These are phyloP conservation scores for Catharus minimus DNA, from an alignment of 2,113 vertebrate genomes.

Conservation along the genomic window DNA sequence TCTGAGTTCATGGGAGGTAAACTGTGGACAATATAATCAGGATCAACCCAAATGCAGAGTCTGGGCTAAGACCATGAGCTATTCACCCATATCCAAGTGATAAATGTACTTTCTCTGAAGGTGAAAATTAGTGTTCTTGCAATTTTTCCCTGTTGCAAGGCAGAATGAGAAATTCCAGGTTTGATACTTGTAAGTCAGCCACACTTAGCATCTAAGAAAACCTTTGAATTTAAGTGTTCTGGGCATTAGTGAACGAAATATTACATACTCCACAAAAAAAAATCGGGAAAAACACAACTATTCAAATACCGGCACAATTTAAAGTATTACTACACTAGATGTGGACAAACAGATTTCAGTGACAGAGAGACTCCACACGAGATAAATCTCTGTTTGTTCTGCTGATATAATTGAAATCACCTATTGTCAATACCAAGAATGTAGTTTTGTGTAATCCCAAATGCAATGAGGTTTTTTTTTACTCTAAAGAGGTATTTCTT, in stretches of 20 bases:
- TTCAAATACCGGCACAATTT: not conserved
- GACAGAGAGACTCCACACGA: not conserved
- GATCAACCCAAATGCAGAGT: not conserved
- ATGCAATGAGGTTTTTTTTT: not conserved
- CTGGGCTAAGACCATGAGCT: not conserved
- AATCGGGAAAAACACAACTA: not conserved
- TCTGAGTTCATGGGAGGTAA: not conserved
- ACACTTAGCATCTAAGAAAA: not conserved
- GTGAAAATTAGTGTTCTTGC: not conserved
- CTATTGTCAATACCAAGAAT: not conserved
- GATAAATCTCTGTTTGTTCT: not conserved
- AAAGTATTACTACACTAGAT: not conserved
- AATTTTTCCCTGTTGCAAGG: not conserved
- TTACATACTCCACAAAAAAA: not conserved
- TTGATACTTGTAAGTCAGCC: fast-evolving
- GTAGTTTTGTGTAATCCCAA: not conserved
- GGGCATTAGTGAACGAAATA: not conserved
- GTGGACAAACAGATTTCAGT: not conserved
- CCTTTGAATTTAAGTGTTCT: not conserved
- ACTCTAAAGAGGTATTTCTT: not conserved
- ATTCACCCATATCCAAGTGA: not conserved
- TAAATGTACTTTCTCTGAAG: not conserved
- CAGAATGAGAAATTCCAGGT: not conserved
- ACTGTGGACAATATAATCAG: not conserved
- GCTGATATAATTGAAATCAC: not conserved